phyloP scores from a whole-genome alignment of 2,113 vertebrate species.

The Oxygymnocypris stewartii region DNA sequence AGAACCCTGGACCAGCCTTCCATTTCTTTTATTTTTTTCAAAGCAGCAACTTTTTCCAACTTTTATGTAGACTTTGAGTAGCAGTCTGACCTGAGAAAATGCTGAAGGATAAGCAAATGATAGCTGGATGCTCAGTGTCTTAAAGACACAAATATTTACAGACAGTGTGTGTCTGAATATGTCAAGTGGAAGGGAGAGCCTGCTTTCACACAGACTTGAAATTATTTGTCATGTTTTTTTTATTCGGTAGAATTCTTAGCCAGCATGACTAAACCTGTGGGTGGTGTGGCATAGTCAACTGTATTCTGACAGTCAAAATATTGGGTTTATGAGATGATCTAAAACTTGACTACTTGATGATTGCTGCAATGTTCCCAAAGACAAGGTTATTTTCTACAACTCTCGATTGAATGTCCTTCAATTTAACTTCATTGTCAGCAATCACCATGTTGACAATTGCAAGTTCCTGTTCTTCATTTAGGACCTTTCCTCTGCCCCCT shows the following conservation, averaged over 20 bases:
- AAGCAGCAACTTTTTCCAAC: neutral
- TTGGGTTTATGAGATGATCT: neutral
- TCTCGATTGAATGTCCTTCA: too few species aligned
- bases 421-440: too few species aligned
- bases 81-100: neutral
- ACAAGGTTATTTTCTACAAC: too few species aligned
- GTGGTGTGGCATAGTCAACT: neutral
- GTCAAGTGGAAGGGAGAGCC: slow-evolving; percentile 18
- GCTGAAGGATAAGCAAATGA: neutral
- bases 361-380: too few species aligned
- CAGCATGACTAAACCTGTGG: slow-evolving; percentile 22
- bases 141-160: slow-evolving; percentile 20
- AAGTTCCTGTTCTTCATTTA: too few species aligned
- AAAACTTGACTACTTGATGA: neutral
- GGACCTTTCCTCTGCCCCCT: too few species aligned
- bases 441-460: too few species aligned
- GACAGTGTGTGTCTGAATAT: slow-evolving; percentile 27
- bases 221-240: neutral
- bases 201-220: slow-evolving; percentile 18
- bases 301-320: neutral
- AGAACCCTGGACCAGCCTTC: neutral
- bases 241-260: neutral
- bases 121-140: slow-evolving; percentile 3
- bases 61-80: neutral
- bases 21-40: neutral